phyloP scores from a whole-genome alignment of 2,888 invertebrate species.

The Spialia ferax region DNA sequence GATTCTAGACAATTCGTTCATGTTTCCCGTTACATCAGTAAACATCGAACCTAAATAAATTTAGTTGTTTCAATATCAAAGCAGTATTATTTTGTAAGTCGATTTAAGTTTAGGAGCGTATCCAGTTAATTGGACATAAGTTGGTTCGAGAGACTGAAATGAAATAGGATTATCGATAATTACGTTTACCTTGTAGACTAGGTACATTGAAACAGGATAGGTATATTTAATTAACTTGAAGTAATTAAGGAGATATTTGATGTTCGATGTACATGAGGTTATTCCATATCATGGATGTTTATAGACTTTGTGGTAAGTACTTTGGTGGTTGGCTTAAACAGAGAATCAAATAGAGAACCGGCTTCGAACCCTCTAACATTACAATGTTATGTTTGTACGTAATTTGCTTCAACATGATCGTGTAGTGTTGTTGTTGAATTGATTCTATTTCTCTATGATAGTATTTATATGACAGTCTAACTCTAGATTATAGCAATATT shows the following conservation, averaged over 20 bases:
- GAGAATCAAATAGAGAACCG: background rate
- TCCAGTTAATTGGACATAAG: conserved; percentile 5
- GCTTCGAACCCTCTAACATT: background rate
- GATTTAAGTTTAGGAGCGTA: background rate
- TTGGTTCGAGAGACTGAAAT: conserved; percentile 1
- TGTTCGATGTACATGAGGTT: background rate
- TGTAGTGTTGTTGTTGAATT: too few species aligned
- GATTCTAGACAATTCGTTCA: background rate
- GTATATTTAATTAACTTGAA: background rate
- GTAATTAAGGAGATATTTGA: background rate
- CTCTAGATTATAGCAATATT: too few species aligned
- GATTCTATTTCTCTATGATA: too few species aligned
- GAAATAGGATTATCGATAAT: background rate
- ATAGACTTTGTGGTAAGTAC: background rate
- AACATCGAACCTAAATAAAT: background rate
- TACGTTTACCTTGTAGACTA: background rate
- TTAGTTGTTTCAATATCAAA: background rate
- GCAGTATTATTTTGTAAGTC: conserved; percentile 3
- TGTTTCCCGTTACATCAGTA: background rate
- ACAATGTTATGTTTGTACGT: too few species aligned
- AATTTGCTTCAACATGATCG: too few species aligned
- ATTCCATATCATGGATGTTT: too few species aligned
- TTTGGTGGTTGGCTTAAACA: background rate
- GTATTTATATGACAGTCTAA: too few species aligned
- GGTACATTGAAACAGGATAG: background rate